phyloP scores from a whole-genome alignment of 2,113 vertebrate species.

The Archilochus colubris region DNA sequence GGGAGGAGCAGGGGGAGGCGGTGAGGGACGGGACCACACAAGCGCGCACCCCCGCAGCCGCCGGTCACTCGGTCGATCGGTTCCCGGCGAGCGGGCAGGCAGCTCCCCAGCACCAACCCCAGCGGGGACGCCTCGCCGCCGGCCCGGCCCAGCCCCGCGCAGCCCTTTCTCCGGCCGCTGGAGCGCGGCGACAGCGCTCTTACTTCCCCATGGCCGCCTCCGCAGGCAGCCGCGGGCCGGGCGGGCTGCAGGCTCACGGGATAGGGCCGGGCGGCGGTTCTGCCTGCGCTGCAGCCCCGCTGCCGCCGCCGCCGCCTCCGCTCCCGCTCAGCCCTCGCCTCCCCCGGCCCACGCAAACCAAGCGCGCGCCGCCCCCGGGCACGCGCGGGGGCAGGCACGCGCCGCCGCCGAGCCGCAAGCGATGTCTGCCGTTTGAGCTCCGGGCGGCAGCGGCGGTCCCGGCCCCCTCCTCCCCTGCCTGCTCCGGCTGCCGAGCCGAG shows the following conservation, averaged over 20 bases:
- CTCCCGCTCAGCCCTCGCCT: neutral
- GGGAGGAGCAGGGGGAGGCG: neutral
- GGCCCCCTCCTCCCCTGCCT: neutral
- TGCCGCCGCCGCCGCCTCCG: neutral
- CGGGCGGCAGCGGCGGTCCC: too few species aligned
- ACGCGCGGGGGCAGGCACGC: neutral
- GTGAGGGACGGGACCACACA: slow-evolving; percentile 4
- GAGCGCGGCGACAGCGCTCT: neutral
- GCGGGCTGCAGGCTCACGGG: neutral
- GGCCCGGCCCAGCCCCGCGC: neutral
- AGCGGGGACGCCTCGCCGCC: neutral
- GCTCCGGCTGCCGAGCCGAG: neutral
- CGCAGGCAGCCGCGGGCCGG: neutral
- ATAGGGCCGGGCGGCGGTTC: neutral
- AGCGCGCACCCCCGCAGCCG: neutral
- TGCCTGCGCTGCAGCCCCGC: neutral
- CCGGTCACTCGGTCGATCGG: neutral
- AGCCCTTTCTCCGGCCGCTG: neutral
- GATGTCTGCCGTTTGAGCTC: neutral
- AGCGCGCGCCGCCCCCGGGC: neutral
- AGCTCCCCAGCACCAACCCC: neutral
- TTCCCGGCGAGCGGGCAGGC: neutral
- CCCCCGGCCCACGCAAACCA: neutral
- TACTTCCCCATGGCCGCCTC: neutral
- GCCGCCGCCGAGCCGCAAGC: neutral